phyloP scores from a whole-genome alignment of 1,140 invertebrate species.

The Drosophila erecta region DNA sequence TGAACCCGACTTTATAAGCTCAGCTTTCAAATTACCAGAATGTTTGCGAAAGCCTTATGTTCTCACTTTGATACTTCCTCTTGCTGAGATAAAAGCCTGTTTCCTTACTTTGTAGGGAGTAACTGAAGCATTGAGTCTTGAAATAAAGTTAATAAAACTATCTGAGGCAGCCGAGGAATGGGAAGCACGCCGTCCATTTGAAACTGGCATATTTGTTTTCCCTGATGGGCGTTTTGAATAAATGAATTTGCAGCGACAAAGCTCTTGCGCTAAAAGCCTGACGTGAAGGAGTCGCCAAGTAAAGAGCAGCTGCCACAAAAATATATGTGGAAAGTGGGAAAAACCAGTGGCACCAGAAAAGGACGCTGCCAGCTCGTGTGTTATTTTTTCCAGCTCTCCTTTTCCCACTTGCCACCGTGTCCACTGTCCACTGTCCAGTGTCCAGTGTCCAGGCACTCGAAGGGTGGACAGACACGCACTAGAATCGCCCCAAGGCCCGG shows the following conservation, averaged over 20 bases:
- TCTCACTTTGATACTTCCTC: too few relatives aligned
- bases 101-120: too few relatives aligned
- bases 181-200: too few relatives aligned
- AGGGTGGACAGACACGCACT: conserved; percentile 64
- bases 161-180: not conserved
- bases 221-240: conserved; percentile 60
- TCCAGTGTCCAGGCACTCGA: conserved; percentile 22
- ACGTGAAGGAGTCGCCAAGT: conserved; percentile 19
- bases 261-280: conserved; percentile 50
- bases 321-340: conserved; percentile 11
- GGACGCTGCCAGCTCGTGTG: conserved; percentile 34
- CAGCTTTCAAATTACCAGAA: too few relatives aligned
- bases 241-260: conserved; percentile 72
- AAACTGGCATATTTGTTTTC: conserved; percentile 16
- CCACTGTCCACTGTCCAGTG: not conserved
- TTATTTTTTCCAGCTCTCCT: conserved; percentile 27
- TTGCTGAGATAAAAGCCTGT: not conserved
- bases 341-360: conserved; percentile 23
- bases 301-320: conserved; percentile 43
- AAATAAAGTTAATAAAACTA: too few relatives aligned
- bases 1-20: conserved; percentile 34
- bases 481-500: conserved; percentile 59
- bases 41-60: too few relatives aligned
- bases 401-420: conserved; percentile 22
- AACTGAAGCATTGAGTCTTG: too few relatives aligned